Percentiles rank a stretch among this genome's conserved stretches.
These are phyloP conservation scores for Oxyteleia sp. DNA, from an alignment of 2,888 invertebrate genomes.

Conservation along the genomic window DNA sequence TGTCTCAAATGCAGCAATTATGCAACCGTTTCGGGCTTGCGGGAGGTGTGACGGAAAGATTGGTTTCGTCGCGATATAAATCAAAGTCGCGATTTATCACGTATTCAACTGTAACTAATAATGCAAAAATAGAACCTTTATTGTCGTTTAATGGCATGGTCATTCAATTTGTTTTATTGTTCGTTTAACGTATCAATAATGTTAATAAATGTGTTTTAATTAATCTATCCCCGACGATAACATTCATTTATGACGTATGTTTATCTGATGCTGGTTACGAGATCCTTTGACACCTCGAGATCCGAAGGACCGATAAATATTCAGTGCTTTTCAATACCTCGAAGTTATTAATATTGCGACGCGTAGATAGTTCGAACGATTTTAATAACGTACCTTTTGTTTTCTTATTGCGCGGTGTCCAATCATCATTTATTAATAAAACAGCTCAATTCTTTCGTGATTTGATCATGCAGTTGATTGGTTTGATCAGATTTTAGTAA, in stretches of 20 bases:
- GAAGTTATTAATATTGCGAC: too few species aligned
- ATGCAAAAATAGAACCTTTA: conserved; percentile 19
- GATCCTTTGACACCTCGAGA: conserved; percentile 32
- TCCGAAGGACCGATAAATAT: conserved; percentile 21
- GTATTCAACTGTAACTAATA: conserved; percentile 1
- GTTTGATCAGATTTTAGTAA: too few species aligned
- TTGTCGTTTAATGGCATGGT: background rate
- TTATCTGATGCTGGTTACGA: conserved; percentile 20
- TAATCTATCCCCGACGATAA: conserved; percentile 28
- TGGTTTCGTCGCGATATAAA: conserved; percentile 2
- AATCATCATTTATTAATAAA: conserved; percentile 22
- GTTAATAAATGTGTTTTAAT: conserved; percentile 31
- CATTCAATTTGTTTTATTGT: conserved; percentile 36
- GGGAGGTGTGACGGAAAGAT: conserved; percentile 6
- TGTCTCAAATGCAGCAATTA: conserved; percentile 18
- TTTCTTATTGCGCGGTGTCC: background rate
- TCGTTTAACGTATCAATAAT: background rate
- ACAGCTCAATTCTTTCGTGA: conserved; percentile 12
- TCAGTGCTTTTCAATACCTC: conserved; percentile 24
- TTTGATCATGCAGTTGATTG: background rate
- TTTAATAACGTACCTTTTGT: conserved; percentile 3
- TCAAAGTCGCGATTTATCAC: conserved; percentile 33
- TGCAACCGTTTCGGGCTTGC: background rate
- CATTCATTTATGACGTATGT: conserved; percentile 3
- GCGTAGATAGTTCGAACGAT: background rate